Base-by-base conservation (phyloP, 1,140 invertebrate species). In the Bombus confusus region DNA sequence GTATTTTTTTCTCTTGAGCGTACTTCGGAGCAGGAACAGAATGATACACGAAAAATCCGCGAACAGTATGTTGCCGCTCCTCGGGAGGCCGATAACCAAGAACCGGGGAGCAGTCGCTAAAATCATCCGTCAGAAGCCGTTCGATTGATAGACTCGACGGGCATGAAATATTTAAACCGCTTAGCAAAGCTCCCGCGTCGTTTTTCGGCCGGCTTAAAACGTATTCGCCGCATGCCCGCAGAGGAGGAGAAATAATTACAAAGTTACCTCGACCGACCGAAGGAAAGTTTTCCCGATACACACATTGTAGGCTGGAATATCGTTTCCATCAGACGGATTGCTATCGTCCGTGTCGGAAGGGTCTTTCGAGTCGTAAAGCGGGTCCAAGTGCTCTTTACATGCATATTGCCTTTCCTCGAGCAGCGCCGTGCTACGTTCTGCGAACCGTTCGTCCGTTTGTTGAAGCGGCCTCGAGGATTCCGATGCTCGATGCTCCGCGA, bases 321-420 rank as follows among this genome's bases (percentile, higher is more conserved):
- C 82, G 82, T 83, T 83, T 69, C 82, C 82, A 78, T 83, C 82
- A 59, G 64, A 69, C 64, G 82, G 82, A 86, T 86, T 82, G 80
- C 84, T 41, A 82, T 82, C 62, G 41, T 43, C n/a, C 43, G 80
- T 71, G 77, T 85, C 69, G 69, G 76, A 41, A 73, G 71, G 79
- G 80, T 74, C 80, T 69, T 85, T 80, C 77, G 82, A 85, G 83
- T 69, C 79, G 80, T 82, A 86, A 86, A 86, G 68, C 80, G 71
- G 79, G 83, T 85, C 83, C 84, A 81, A 86, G 76, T 82, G 75
- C 87, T 83, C 71, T 86, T 84, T 88, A 85, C 77, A 82, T 84
- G 85, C 84, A 89, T 89, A 91, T 90, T 88, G 85, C 74, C 47
- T 52, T 88, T 88, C 71, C 82, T 80, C 74, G 75, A 66, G 73